A percentile compares a stretch with the other conserved stretches of the same genome.
Conservation (phyloP, 2,888 invertebrate species). For the Drosophila stalkeri region DNA sequence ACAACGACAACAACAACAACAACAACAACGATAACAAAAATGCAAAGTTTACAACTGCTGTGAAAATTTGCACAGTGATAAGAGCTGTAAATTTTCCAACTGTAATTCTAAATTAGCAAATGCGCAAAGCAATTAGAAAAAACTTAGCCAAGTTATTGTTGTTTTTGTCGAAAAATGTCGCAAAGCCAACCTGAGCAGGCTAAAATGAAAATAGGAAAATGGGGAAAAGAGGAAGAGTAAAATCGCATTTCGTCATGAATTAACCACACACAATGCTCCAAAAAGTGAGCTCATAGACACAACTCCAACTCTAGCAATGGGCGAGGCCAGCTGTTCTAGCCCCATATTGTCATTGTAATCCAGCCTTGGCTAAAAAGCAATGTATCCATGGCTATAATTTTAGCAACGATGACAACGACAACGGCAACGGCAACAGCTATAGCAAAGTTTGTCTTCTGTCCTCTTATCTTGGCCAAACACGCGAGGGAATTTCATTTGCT, state of each 20-base stretch:
- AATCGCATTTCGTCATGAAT: background rate
- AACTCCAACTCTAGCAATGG: constrained; percentile 22
- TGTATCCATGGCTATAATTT: constrained; percentile 43
- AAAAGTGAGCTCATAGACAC: constrained; percentile 48
- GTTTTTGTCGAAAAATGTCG: constrained; percentile 40
- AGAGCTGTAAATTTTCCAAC: constrained; percentile 51
- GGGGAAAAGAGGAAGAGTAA: too few relatives aligned
- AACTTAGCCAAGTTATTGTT: constrained; percentile 27
- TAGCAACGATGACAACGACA: constrained; percentile 12
- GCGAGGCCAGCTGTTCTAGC: constrained; percentile 32
- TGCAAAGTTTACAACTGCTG: constrained; percentile 59
- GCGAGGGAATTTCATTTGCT: constrained; percentile 59
- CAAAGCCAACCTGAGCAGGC: constrained; percentile 35
- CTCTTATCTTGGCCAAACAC: constrained; percentile 52
- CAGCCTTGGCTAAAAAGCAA: constrained; percentile 52
- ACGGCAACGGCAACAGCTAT: background rate
- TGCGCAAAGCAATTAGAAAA: constrained; percentile 60
- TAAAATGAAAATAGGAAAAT: background rate
- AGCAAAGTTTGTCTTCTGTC: constrained; percentile 19
- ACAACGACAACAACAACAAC: constrained; percentile 25
- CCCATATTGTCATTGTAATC: constrained; percentile 49
- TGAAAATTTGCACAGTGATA: constrained; percentile 60
- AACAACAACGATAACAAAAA: constrained; percentile 44
- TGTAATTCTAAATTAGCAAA: constrained; percentile 72
- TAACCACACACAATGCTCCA: constrained; percentile 12